Evolutionary conservation across 2,888 invertebrate genomes (phyloP).

Genomic region (Morpho deidamia): DNA sequence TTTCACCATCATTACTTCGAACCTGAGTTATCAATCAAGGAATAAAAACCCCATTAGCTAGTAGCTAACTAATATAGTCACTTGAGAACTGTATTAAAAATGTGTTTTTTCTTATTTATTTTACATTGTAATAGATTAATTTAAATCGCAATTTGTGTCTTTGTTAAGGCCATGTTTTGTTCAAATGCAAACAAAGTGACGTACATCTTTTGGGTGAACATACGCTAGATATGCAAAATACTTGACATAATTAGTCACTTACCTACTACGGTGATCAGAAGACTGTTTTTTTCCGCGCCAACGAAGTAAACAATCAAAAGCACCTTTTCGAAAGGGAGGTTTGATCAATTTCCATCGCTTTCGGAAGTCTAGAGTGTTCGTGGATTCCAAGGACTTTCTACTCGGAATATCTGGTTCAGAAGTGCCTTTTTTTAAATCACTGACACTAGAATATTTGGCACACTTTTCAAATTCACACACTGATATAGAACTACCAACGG

Average conservation of each 20-base stretch:
- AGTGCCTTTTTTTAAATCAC: constrained; percentile 55
- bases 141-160: no score
- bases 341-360: constrained; percentile 61
- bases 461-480: constrained; percentile 60
- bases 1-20: constrained; percentile 6
- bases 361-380: constrained; percentile 51
- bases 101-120: no score
- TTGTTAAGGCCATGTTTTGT: no score
- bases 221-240: background rate
- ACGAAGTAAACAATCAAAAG: constrained; percentile 62
- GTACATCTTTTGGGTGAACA: no score
- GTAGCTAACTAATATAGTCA: no score
- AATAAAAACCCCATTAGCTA: background rate
- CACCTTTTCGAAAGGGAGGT: constrained; percentile 58
- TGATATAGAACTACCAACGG: constrained; percentile 48
- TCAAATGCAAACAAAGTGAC: no score
- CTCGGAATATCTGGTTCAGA: constrained; percentile 64
- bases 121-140: no score
- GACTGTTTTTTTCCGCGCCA: constrained; percentile 63
- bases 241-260: constrained; percentile 34
- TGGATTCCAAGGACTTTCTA: constrained; percentile 40
- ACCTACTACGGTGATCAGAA: constrained; percentile 45
- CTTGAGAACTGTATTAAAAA: no score
- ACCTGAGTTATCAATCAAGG: background rate
- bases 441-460: constrained; percentile 43